Percentiles rank a stretch among this genome's conserved stretches.
Evolutionary conservation across 2,113 vertebrate species (phyloP).

Genomic region (Stictonetta naevosa): DNA sequence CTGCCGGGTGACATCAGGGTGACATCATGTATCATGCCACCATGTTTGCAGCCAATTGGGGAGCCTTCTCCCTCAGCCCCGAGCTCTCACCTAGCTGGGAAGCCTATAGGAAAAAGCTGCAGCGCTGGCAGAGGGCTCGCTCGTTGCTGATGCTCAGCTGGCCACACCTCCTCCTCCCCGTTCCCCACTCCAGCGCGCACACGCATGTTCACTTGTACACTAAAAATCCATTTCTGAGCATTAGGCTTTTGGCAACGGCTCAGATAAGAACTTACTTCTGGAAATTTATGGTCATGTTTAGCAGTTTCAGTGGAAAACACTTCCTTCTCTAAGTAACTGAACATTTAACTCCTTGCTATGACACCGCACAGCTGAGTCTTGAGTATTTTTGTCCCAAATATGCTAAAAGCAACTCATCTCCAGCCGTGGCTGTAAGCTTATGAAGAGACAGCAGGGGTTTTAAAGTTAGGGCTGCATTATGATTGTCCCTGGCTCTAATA

Average conservation of each 20-base stretch:
- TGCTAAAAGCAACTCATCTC: accelerated
- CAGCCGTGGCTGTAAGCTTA: neutral
- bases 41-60: slow-evolving; percentile 9
- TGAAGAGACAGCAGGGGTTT: neutral
- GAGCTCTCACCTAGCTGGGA: neutral
- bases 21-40: slow-evolving; percentile 68
- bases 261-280: neutral
- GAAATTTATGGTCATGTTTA: accelerated
- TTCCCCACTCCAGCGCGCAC: accelerated
- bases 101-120: neutral
- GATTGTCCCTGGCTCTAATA: neutral
- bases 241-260: neutral
- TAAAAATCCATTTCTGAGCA: accelerated
- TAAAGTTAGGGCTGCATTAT: neutral
- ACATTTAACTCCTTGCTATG: neutral
- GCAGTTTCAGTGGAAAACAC: neutral
- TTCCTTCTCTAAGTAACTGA: neutral
- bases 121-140: accelerated
- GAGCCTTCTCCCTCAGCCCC: neutral
- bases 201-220: no score
- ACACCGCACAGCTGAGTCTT: neutral
- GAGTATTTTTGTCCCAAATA: neutral
- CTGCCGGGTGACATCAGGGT: slow-evolving; percentile 56
- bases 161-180: neutral
- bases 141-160: neutral